Evolutionary conservation across 2,113 vertebrate genomes (phyloP).

Genomic region (Ascaphus truei): DNA sequence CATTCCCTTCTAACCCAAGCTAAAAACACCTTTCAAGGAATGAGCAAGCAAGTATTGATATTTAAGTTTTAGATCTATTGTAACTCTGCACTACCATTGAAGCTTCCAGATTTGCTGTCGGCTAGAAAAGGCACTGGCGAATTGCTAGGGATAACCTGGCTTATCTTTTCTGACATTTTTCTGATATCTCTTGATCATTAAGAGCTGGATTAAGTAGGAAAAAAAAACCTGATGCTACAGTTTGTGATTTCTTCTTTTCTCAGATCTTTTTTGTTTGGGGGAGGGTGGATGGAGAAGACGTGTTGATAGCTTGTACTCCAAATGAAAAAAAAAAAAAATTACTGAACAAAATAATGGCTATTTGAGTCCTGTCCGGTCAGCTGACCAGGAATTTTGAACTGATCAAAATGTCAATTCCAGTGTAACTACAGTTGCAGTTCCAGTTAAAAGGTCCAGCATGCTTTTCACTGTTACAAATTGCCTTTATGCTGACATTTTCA

Average conservation of each 20-base stretch:
- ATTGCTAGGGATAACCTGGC: conserved; percentile 42
- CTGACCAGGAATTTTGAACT: no score
- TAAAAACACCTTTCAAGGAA: not conserved
- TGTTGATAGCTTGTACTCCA: not conserved
- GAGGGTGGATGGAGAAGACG: conserved; percentile 36
- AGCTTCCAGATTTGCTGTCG: conserved; percentile 41
- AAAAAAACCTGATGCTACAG: conserved; percentile 32
- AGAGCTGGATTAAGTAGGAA: conserved; percentile 42
- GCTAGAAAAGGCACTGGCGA: not conserved
- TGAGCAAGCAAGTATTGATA: conserved; percentile 14
- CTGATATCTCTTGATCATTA: conserved; percentile 42
- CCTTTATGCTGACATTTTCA: no score
- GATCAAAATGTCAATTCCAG: no score
- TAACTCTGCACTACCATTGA: not conserved
- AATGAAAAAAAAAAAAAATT: no score
- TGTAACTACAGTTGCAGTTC: no score
- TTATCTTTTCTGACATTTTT: conserved; percentile 44
- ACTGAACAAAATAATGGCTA: no score
- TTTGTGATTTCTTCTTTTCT: conserved; percentile 37
- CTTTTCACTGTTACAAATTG: no score
- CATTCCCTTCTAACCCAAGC: no score
- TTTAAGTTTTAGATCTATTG: conserved; percentile 38
- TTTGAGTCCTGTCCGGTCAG: no score
- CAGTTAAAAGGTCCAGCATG: no score
- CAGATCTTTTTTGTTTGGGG: conserved; percentile 43